Base-by-base conservation (phyloP, 2,888 invertebrate genomes). In the Leptinotarsa peninsularis region DNA sequence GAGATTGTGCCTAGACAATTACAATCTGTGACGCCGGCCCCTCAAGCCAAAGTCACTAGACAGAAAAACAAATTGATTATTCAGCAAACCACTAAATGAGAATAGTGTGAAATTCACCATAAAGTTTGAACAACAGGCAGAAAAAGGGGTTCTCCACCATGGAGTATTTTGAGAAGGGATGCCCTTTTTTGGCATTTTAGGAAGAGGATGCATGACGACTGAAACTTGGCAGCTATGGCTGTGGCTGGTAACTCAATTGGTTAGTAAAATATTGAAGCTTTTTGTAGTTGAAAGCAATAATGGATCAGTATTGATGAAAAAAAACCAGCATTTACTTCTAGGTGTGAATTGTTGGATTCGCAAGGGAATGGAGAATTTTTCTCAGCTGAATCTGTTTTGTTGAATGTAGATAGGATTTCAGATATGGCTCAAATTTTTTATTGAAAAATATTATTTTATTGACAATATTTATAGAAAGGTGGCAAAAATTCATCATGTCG, bases 21-120 rank as follows among this genome's bases (percentile, higher is more conserved):
- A 67, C 92, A 92, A 88, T 84, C 86, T 21, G 91, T 92, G 0
- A 91, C 91, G 49, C 90, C 91, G 58, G 86, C 90, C 2, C 92
- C 93, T 0, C 92, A 92, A 49, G 95, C 95, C 1, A 95, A 94
- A 88, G 95, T 96, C 50, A 96, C 95, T 0, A 91, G 95, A 78
- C 93, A 95, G 86, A 94, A 93, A 86, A 96, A 96, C 87, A 96
- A 96, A 86, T 91, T 96, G 17, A 94, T 96, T 76, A 95, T 96
- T 82, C 93, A 93, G 79, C 93, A 93, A 83, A 92, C 91, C 74
- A 91, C 82, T 18, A 73, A 76, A 66, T 73, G 52, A 50, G 56
- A 63, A 15, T n/a, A 67, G 4, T 33, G 15, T 2, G 7, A 43
- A 43, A 10, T 43, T 43, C 43, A 10, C 43, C 43, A 43, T 10